These are phyloP conservation scores for Parauchenoglanis ngamensis DNA, from an alignment of 2,797 vertebrate genomes.

Conservation along the genomic window DNA sequence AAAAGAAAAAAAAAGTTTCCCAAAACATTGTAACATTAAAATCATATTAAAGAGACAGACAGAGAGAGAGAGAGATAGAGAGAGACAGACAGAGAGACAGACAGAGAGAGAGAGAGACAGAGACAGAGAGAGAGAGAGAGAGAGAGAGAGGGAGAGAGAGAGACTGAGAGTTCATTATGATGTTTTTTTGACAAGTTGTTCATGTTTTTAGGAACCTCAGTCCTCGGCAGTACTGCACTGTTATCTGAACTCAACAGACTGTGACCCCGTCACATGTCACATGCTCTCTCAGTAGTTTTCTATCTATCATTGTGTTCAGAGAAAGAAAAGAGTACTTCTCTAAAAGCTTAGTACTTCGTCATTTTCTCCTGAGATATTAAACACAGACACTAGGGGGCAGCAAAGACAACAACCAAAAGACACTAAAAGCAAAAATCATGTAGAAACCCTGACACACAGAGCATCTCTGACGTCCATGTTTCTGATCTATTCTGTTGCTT, in stretches of 20 bases:
- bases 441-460: not conserved
- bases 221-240: too few species aligned
- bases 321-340: not conserved
- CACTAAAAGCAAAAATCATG: not conserved
- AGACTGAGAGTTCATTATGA: not conserved
- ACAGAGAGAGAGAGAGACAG: too few species aligned
- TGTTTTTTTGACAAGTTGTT: not conserved
- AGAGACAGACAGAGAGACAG: too few species aligned
- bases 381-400: slow-evolving; percentile 2
- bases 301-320: not conserved
- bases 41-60: not conserved
- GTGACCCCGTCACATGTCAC: not conserved
- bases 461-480: not conserved
- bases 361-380: not conserved
- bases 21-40: too few species aligned
- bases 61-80: too few species aligned
- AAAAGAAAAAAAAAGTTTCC: too few species aligned
- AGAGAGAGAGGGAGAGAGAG: too few species aligned
- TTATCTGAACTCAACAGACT: not conserved
- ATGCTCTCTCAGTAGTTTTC: not conserved
- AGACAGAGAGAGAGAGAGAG: too few species aligned
- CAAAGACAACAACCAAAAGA: not conserved
- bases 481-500: not conserved
- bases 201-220: not conserved
- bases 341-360: not conserved